Conservation (phyloP, 2,888 invertebrate genomes). For the Zaprionus lineosus region DNA sequence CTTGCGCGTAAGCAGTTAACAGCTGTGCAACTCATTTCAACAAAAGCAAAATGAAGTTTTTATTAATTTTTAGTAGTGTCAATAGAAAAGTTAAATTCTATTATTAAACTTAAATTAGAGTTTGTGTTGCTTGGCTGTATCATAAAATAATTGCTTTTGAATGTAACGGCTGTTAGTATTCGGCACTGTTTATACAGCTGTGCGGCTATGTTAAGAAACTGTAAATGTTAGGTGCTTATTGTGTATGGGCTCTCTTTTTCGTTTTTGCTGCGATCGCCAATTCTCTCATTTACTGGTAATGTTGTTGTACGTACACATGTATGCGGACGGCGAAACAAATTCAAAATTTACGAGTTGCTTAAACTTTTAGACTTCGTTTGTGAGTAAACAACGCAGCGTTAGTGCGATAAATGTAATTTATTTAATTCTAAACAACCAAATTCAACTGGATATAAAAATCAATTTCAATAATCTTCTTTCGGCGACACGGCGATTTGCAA, state of each 20-base stretch:
- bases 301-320: constrained; percentile 54
- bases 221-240: constrained; percentile 3
- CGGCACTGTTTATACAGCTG: no score
- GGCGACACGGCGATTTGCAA: constrained; percentile 40
- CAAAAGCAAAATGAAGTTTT: no score
- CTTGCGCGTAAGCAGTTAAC: no score
- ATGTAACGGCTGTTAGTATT: no score
- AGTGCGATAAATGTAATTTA: constrained; percentile 32
- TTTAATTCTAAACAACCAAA: constrained; percentile 6
- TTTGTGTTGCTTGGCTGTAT: no score
- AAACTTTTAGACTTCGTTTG: constrained; percentile 39
- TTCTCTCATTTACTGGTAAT: constrained; percentile 57
- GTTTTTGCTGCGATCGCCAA: constrained; percentile 22
- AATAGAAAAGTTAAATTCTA: no score
- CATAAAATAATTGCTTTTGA: no score
- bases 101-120: no score
- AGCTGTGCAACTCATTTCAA: no score
- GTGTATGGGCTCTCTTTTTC: constrained; percentile 11
- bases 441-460: constrained; percentile 2
- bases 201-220: no score
- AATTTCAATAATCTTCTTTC: constrained; percentile 22
- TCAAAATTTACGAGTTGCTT: constrained; percentile 38
- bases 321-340: constrained; percentile 49
- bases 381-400: constrained; percentile 21
- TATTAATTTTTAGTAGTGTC: no score